Percentiles rank a stretch among this genome's conserved stretches.
These are phyloP conservation scores for Lateolabrax maculatus DNA, from an alignment of 2,797 vertebrate species.

Conservation along the genomic window DNA sequence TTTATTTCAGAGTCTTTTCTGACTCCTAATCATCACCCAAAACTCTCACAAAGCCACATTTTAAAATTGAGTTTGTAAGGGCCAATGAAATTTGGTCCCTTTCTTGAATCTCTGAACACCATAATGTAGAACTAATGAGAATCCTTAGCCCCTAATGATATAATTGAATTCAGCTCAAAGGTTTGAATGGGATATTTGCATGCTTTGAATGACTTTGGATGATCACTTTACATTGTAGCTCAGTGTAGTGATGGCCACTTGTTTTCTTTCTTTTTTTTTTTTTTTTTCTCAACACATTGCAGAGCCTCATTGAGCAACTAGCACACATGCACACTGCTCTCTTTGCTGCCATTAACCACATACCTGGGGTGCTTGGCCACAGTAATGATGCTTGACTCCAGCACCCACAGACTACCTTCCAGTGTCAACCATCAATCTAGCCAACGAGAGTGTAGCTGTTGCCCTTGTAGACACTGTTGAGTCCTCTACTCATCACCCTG, in stretches of 20 bases:
- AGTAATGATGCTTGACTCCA: conserved; percentile 80
- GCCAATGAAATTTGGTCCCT: conserved; percentile 17
- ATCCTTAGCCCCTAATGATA: conserved; percentile 47
- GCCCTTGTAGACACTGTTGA: conserved; percentile 25
- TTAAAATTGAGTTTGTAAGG: conserved; percentile 48
- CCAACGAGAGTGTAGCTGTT: conserved; percentile 51
- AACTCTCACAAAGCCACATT: conserved; percentile 47
- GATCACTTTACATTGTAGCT: conserved; percentile 58
- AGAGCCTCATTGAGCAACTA: conserved; percentile 73
- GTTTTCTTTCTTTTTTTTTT: conserved; percentile 25
- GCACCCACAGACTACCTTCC: conserved; percentile 63
- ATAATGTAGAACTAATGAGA: conserved; percentile 65
- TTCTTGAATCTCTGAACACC: conserved; percentile 38
- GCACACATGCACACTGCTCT: conserved; percentile 63
- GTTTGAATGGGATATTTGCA: conserved; percentile 51
- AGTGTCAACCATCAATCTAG: conserved; percentile 71
- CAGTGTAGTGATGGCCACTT: conserved; percentile 40
- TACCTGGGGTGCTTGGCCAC: conserved; percentile 72
- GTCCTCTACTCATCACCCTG: conserved; percentile 27
- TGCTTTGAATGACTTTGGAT: conserved; percentile 53
- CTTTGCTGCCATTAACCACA: conserved; percentile 73
- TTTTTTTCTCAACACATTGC: conserved; percentile 16
- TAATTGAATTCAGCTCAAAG: conserved; percentile 56
- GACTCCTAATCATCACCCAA: conserved; percentile 52
- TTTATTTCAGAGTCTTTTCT: conserved; percentile 58